These are phyloP conservation scores for Numenius phaeopus DNA, from an alignment of 2,797 vertebrate genomes.

Conservation along the genomic window DNA sequence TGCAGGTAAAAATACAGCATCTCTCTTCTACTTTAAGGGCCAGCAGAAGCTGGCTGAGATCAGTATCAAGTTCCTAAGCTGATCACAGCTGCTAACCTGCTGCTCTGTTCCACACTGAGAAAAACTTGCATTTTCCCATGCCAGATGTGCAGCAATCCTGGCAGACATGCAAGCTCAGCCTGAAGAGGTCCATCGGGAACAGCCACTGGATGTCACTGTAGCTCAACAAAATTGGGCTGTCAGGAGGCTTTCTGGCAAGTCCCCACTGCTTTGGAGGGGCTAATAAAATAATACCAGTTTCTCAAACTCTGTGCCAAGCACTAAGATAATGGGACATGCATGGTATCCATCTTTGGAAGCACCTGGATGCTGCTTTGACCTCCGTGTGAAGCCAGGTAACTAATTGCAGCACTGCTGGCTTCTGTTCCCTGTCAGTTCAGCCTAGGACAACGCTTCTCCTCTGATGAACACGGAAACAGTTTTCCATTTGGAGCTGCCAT, in stretches of 20 bases:
- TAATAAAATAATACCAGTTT: neutral
- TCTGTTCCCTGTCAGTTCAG: neutral
- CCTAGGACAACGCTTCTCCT: neutral
- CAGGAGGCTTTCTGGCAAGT: neutral
- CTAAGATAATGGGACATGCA: rapidly evolving
- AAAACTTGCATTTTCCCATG: rapidly evolving
- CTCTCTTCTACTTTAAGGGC: neutral
- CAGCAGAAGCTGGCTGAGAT: neutral
- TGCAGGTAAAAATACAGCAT: neutral
- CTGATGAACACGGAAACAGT: neutral
- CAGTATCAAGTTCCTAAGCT: neutral
- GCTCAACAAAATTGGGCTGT: neutral
- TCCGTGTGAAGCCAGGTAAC: neutral
- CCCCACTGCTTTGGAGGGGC: neutral
- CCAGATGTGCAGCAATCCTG: neutral
- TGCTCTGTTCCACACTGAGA: neutral
- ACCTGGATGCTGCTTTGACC: neutral
- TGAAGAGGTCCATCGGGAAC: neutral
- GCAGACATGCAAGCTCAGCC: neutral
- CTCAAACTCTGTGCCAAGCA: neutral
- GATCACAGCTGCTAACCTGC: rapidly evolving
- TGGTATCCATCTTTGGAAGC: neutral
- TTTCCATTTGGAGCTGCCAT: neutral
- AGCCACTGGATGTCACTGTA: constrained; percentile 70
- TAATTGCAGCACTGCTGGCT: neutral